Evolutionary conservation across 2,113 vertebrate species (phyloP).

Genomic region (Ammodytes marinus): DNA sequence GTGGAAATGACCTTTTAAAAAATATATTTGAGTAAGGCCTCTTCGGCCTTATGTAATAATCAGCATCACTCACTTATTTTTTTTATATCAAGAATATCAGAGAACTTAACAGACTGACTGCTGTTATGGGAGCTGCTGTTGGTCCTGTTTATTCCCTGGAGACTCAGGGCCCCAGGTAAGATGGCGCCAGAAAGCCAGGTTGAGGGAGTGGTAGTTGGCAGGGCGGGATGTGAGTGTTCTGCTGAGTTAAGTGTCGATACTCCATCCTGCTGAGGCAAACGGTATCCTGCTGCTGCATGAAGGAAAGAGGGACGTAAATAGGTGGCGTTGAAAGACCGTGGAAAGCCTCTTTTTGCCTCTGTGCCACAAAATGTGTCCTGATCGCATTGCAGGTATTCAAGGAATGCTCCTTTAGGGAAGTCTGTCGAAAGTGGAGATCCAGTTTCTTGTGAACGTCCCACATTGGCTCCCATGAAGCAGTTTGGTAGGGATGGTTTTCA

Average conservation of each 20-base stretch:
- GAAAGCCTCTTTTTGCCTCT: constrained; percentile 13
- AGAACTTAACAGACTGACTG: constrained; percentile 12
- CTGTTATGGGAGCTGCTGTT: constrained; percentile 18
- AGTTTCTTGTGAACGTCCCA: constrained; percentile 84
- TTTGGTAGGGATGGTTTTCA: constrained; percentile 86
- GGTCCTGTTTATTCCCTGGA: constrained; percentile 10
- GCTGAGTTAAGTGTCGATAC: constrained; percentile 16
- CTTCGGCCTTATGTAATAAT: no score
- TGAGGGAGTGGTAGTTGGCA: constrained; percentile 18
- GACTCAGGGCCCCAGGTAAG: constrained; percentile 34
- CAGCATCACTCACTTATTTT: no score
- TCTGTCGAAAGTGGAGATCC: constrained; percentile 40
- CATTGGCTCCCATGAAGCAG: constrained; percentile 88
- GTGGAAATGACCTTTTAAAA: no score
- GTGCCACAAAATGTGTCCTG: neutral
- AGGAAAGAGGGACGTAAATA: constrained; percentile 41
- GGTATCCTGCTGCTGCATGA: constrained; percentile 49
- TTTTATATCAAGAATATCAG: no score
- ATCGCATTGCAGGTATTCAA: constrained; percentile 29
- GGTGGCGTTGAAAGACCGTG: constrained; percentile 20
- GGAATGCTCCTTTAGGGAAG: constrained; percentile 29
- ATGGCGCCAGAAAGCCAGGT: constrained; percentile 39
- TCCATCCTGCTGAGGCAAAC: constrained; percentile 42
- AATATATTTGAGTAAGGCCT: no score
- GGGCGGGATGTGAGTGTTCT: constrained; percentile 25